Evolutionary conservation across 2,797 vertebrate genomes (phyloP).

Genomic region (Smutsia temminckii): DNA sequence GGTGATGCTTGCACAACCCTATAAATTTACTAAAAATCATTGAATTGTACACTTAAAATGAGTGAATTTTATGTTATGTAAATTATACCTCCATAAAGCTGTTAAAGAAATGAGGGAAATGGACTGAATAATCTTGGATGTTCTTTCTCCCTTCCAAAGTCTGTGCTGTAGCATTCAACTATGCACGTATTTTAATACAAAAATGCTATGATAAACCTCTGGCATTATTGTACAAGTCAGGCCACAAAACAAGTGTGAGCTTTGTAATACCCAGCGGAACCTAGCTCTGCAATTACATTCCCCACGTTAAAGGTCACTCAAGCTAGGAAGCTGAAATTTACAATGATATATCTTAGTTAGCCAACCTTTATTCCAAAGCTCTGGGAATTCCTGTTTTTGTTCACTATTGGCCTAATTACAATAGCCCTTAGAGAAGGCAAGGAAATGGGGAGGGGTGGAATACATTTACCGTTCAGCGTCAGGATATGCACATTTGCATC

Average conservation of each 20-base stretch:
- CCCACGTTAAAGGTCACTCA: slow-evolving; percentile 58
- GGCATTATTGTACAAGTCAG: slow-evolving; percentile 12
- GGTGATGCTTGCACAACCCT: not conserved
- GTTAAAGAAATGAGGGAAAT: slow-evolving; percentile 43
- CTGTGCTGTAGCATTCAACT: slow-evolving; percentile 26
- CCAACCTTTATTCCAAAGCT: slow-evolving; percentile 46
- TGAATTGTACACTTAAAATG: slow-evolving; percentile 21
- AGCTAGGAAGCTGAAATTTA: slow-evolving; percentile 63
- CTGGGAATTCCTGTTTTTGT: slow-evolving; percentile 12
- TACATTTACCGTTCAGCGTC: not conserved
- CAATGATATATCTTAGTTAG: slow-evolving; percentile 52
- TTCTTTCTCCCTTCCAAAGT: slow-evolving; percentile 12
- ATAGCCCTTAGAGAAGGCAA: not conserved
- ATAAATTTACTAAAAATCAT: slow-evolving; percentile 10
- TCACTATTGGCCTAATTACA: slow-evolving; percentile 44
- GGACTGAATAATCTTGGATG: not conserved
- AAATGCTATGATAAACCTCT: slow-evolving; percentile 55
- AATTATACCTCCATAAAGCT: slow-evolving; percentile 49
- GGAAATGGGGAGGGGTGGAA: not conserved
- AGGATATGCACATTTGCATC: not conserved
- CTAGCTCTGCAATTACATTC: slow-evolving; percentile 58
- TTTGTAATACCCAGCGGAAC: slow-evolving; percentile 48
- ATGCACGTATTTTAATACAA: slow-evolving; percentile 50
- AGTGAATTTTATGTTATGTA: slow-evolving; percentile 26
- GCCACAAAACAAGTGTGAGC: slow-evolving; percentile 43